Percentiles rank a stretch among this genome's conserved stretches.
Evolutionary conservation across 1,140 invertebrate species (phyloP).

Genomic region (Bradynema listronoti): DNA sequence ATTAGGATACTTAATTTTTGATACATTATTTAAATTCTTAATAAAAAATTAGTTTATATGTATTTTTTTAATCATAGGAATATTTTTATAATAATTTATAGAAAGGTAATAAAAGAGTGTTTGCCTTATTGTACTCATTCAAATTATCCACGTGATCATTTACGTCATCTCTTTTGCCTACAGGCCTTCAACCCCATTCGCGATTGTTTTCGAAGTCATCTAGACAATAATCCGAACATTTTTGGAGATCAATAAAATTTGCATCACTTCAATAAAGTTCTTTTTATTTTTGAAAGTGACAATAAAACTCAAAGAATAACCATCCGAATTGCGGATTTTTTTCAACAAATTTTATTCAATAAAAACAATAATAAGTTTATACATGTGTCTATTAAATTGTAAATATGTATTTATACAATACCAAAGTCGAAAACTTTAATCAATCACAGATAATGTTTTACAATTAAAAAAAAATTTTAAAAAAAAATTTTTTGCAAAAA

Average conservation of each 20-base stretch:
- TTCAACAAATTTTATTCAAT: not conserved
- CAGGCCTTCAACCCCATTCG: conserved; percentile 48
- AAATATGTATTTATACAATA: not conserved
- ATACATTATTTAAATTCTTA: not conserved
- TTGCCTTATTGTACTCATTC: conserved; percentile 36
- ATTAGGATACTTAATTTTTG: not conserved
- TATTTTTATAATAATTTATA: conserved; percentile 12
- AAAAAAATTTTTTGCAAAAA: too few species aligned
- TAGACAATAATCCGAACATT: conserved; percentile 46
- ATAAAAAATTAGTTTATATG: not conserved
- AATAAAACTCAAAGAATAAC: not conserved
- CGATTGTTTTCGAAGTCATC: conserved; percentile 48
- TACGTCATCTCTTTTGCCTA: conserved; percentile 49
- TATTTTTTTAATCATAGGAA: conserved; percentile 6
- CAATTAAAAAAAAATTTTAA: too few species aligned
- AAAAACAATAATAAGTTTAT: not conserved
- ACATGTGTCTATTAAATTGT: not conserved
- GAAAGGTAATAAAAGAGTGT: conserved; percentile 42
- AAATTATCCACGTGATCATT: conserved; percentile 38
- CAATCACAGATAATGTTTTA: not conserved
- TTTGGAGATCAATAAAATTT: conserved; percentile 39
- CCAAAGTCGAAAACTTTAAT: not conserved
- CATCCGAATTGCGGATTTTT: not conserved
- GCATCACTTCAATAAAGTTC: not conserved
- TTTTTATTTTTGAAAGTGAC: too few species aligned